Percentiles rank a stretch among this genome's conserved stretches.
Evolutionary conservation across 2,888 invertebrate genomes (phyloP).

Genomic region (Amphipoea oculea): DNA sequence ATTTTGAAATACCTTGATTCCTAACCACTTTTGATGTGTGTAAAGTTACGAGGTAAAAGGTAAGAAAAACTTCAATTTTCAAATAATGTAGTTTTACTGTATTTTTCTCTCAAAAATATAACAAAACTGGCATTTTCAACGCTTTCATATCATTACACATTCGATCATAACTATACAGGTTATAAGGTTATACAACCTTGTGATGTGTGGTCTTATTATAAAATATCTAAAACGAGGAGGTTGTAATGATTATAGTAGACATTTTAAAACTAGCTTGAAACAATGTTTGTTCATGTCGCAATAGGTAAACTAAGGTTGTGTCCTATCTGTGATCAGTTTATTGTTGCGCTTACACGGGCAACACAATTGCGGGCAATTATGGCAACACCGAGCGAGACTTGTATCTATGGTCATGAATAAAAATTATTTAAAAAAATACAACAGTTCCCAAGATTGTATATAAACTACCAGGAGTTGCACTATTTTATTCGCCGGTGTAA

Average conservation of each 20-base stretch:
- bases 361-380: slow-evolving; percentile 5
- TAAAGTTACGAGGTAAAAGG: too few relatives aligned
- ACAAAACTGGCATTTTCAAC: slow-evolving; percentile 69
- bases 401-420: too few relatives aligned
- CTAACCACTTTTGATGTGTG: too few relatives aligned
- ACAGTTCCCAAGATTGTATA: not conserved
- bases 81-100: slow-evolving; percentile 63
- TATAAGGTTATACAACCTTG: slow-evolving; percentile 29
- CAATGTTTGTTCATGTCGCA: slow-evolving; percentile 14
- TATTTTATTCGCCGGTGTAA: too few relatives aligned
- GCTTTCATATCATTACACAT: slow-evolving; percentile 59
- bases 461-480: not conserved
- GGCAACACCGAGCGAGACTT: not conserved
- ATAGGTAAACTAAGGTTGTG: not conserved
- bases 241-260: slow-evolving; percentile 22
- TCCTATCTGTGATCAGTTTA: not conserved
- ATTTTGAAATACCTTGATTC: too few relatives aligned
- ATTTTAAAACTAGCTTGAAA: slow-evolving; percentile 30
- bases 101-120: slow-evolving; percentile 69
- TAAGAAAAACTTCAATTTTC: slow-evolving; percentile 32
- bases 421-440: not conserved
- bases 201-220: slow-evolving; percentile 53
- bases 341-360: slow-evolving; percentile 4
- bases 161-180: slow-evolving; percentile 22
- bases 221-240: slow-evolving; percentile 49